These are phyloP conservation scores for Callocephalon fimbriatum DNA, from an alignment of 2,113 vertebrate species.

Conservation along the genomic window DNA sequence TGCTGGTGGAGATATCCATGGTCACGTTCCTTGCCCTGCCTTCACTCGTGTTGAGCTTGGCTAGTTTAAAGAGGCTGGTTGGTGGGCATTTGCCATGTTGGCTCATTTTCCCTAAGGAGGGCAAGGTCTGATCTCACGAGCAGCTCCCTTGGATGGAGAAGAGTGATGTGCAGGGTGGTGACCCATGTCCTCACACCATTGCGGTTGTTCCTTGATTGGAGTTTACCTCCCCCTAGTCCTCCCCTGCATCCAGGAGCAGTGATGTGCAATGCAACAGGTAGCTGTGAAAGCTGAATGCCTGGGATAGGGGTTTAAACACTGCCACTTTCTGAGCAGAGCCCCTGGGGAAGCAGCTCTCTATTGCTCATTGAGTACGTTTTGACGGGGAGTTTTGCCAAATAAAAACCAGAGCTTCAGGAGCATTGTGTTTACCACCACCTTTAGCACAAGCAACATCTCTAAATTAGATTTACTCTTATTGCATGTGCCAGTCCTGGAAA, in stretches of 20 bases:
- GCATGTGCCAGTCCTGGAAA: background rate
- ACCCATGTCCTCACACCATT: accelerated
- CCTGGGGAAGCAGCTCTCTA: background rate
- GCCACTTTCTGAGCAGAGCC: accelerated
- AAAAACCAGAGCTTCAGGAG: background rate
- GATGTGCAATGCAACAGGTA: background rate
- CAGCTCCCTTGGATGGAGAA: background rate
- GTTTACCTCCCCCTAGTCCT: background rate
- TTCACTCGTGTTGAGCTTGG: background rate
- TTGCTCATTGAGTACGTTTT: background rate
- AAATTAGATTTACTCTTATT: background rate
- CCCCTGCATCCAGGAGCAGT: background rate
- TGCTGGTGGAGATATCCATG: background rate
- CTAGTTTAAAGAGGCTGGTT: background rate
- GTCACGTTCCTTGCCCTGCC: background rate
- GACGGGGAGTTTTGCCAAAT: background rate
- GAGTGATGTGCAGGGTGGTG: background rate
- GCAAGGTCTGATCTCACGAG: background rate
- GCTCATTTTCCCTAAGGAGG: background rate
- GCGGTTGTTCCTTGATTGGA: background rate
- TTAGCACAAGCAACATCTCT: background rate
- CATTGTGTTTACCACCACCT: background rate
- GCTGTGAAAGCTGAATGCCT: background rate
- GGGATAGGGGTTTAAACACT: background rate
- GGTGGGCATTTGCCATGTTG: background rate